Conservation (phyloP, 2,888 invertebrate species). For the Antheraea assamensis region DNA sequence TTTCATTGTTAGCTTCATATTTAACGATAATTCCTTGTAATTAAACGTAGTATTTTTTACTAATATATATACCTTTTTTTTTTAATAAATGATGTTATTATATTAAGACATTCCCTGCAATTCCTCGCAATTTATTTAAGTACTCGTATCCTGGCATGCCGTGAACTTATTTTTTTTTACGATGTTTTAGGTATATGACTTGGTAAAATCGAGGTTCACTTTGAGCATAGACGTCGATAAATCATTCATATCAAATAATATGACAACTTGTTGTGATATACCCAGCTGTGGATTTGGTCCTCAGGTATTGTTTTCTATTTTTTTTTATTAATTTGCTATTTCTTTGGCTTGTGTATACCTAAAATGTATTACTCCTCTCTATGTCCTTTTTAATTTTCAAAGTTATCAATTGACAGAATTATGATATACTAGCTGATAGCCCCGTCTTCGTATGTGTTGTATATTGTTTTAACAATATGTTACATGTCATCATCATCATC, state of each 20-base stretch:
- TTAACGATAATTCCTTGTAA: neutral
- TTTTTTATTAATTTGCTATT: neutral
- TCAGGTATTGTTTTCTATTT: slow-evolving; percentile 22
- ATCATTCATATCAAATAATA: neutral
- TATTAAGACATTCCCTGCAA: neutral
- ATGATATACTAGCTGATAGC: too few relatives aligned
- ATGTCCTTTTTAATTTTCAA: neutral
- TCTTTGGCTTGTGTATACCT: neutral
- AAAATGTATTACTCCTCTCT: neutral
- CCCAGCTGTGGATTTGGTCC: slow-evolving; percentile 28
- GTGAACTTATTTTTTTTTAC: slow-evolving; percentile 13
- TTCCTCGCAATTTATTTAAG: neutral
- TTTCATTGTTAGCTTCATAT: neutral
- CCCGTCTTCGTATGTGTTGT: too few relatives aligned
- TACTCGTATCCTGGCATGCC: neutral
- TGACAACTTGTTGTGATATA: slow-evolving; percentile 17
- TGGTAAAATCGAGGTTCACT: slow-evolving; percentile 48
- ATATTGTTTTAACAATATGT: too few relatives aligned
- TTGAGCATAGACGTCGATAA: slow-evolving; percentile 25
- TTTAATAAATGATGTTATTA: neutral
- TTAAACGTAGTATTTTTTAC: neutral
- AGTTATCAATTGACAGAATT: neutral
- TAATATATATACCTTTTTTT: too few relatives aligned
- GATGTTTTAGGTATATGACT: slow-evolving; percentile 46
- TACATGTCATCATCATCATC: too few relatives aligned